Base-by-base conservation (phyloP, 2,113 vertebrate species). In the Mandrillus leucophaeus region DNA sequence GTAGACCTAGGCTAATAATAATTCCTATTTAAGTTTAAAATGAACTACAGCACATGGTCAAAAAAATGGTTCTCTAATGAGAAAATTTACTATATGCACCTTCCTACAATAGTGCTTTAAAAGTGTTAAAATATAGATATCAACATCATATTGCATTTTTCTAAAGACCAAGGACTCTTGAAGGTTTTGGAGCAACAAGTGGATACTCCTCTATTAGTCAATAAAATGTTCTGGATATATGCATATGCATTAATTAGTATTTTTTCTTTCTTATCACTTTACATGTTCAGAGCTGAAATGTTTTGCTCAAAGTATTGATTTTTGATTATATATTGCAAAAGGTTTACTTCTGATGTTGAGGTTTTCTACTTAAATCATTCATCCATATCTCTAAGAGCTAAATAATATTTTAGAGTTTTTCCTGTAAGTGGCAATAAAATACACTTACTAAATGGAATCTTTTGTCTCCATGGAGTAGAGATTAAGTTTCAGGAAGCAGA, bases 271-370 rank as follows among this genome's bases (percentile, higher is more conserved):
- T 30, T 92, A 52, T 68, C 96, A 23, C 17, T 91, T 86, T 96
- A 64, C 13, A 40, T 73, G 9, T 80, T 95, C 45, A 43, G 68
- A 94, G 8, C 23, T 66, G 78, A 45, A 79, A 48, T 89, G 8
- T 95, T 95, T 97, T 94, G 25, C 68, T 86, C 35, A 59, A 94
- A 95, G 82, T 91, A 93, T 22, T 93, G 66, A 95, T 86, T 91
- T 93, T 93, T 94, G 0, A 88, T 89, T 94, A 78, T 83, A 40
- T 95, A 38, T 85, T 95, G 40, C 12, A 86, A 91, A 97, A 76
- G 5, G 0, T 88, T 94, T n/a, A 81, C 30, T 72, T 75, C 64
- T 98, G 87, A 88, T 73, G 40, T 95, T 93, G 59, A 93, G 45
- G 32, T 70, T 94, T 96, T 96, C 59, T 94, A 84, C 52, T 61